Conservation (phyloP, 2,888 invertebrate species). For the Pterobdella sp. region DNA sequence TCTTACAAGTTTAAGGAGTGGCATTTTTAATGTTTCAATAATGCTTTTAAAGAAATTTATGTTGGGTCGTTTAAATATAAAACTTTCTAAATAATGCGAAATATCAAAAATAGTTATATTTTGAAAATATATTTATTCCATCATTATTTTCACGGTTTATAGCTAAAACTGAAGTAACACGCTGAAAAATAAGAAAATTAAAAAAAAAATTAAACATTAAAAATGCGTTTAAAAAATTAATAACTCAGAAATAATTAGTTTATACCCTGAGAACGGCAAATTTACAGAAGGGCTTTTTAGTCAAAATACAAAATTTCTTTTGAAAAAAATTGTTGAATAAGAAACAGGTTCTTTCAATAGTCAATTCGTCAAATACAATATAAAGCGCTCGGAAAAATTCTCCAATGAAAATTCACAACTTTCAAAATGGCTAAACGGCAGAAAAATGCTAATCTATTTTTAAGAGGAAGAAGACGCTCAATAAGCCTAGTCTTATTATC, state of each 20-base stretch:
- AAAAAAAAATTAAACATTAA: not conserved
- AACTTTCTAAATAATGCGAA: too few relatives aligned
- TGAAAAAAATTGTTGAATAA: not conserved
- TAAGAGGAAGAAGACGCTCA: not conserved
- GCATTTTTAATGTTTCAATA: too few relatives aligned
- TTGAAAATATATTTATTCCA: too few relatives aligned
- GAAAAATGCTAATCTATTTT: constrained; percentile 13
- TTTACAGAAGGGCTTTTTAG: not conserved
- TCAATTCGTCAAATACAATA: constrained; percentile 2
- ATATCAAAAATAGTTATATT: too few relatives aligned
- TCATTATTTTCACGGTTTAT: too few relatives aligned
- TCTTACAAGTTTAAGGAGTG: too few relatives aligned
- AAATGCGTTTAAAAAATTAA: not conserved
- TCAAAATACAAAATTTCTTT: not conserved
- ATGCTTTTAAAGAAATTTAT: too few relatives aligned
- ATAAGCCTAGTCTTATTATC: too few relatives aligned
- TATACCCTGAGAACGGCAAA: constrained; percentile 13
- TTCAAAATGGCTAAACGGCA: constrained; percentile 9
- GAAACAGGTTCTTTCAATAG: not conserved
- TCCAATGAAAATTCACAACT: not conserved
- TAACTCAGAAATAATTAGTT: too few relatives aligned
- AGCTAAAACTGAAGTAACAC: too few relatives aligned
- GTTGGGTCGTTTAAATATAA: too few relatives aligned
- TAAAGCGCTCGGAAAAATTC: not conserved
- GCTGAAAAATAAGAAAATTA: not conserved